Percentiles rank a stretch among this genome's conserved stretches.
Conservation (phyloP, 2,888 invertebrate species). For the Dynastes grantii region DNA sequence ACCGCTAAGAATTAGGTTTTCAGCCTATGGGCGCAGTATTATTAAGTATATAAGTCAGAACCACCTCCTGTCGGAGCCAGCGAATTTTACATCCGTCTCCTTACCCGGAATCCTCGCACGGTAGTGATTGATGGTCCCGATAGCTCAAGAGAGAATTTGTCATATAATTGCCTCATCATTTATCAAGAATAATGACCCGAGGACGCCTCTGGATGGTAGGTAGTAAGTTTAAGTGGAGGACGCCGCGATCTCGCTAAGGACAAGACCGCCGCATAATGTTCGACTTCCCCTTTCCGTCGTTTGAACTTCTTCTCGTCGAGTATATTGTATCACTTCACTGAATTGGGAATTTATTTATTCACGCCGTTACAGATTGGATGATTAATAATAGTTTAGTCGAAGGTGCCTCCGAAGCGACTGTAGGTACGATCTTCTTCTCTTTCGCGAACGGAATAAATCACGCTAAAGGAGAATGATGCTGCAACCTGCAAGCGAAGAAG, state of each 20-base stretch:
- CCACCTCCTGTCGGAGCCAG: slow-evolving; percentile 14
- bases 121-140: slow-evolving; percentile 55
- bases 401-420: neutral
- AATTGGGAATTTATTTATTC: slow-evolving; percentile 56
- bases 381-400: slow-evolving; percentile 37
- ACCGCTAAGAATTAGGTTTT: neutral
- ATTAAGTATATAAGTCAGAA: slow-evolving; percentile 54
- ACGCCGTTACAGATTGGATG: slow-evolving; percentile 39
- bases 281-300: slow-evolving; percentile 4
- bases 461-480: neutral
- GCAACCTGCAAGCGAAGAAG: neutral
- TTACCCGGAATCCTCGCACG: slow-evolving; percentile 36
- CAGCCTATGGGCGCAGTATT: slow-evolving; percentile 45
- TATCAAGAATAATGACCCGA: slow-evolving; percentile 66
- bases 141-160: slow-evolving; percentile 54
- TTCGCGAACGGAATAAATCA: slow-evolving; percentile 9
- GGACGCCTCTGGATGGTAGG: slow-evolving; percentile 57
- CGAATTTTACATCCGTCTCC: slow-evolving; percentile 1
- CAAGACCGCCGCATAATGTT: neutral
- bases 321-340: slow-evolving; percentile 50
- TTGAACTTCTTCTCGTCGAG: slow-evolving; percentile 36
- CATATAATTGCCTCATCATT: slow-evolving; percentile 67
- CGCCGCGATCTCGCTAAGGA: neutral
- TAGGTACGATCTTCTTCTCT: too few species aligned
- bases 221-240: slow-evolving; percentile 23